Evolutionary conservation across 2,797 vertebrate species (phyloP).

Genomic region (Anableps anableps): DNA sequence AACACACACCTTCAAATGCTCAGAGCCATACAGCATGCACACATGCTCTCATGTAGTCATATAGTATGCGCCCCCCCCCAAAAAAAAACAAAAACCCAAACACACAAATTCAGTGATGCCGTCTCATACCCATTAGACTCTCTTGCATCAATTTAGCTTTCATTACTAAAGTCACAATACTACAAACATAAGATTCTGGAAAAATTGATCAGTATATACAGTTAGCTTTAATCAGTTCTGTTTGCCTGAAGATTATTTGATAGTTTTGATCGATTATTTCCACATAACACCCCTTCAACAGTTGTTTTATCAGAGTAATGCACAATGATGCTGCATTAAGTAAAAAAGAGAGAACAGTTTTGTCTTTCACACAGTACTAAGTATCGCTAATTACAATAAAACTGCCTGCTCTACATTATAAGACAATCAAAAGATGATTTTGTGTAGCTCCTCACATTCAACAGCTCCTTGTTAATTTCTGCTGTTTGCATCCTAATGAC

Average conservation of each 20-base stretch:
- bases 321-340: constrained; percentile 21
- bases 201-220: constrained; percentile 18
- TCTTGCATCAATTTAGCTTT: constrained; percentile 3
- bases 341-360: constrained; percentile 23
- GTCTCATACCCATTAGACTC: constrained; percentile 21
- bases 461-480: constrained; percentile 44
- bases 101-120: constrained; percentile 29
- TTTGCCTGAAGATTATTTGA: constrained; percentile 10
- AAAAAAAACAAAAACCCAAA: background rate
- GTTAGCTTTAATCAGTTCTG: constrained; percentile 1
- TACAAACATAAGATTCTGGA: background rate
- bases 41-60: constrained; percentile 40
- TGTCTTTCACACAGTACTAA: constrained; percentile 46
- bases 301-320: constrained; percentile 39
- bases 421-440: constrained; percentile 67
- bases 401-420: constrained; percentile 61
- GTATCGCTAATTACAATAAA: constrained; percentile 54
- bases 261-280: constrained; percentile 25
- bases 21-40: constrained; percentile 52
- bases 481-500: constrained; percentile 58
- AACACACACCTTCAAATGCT: constrained; percentile 69
- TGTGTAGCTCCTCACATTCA: constrained; percentile 47
- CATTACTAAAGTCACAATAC: constrained; percentile 22
- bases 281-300: constrained; percentile 27
- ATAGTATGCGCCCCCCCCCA: too few relatives aligned